Evolutionary conservation across 2,113 vertebrate species (phyloP), one percentile per base, ranked within the genome.

Genomic region (Sinocyclocheilus anophthalmus): DNA sequence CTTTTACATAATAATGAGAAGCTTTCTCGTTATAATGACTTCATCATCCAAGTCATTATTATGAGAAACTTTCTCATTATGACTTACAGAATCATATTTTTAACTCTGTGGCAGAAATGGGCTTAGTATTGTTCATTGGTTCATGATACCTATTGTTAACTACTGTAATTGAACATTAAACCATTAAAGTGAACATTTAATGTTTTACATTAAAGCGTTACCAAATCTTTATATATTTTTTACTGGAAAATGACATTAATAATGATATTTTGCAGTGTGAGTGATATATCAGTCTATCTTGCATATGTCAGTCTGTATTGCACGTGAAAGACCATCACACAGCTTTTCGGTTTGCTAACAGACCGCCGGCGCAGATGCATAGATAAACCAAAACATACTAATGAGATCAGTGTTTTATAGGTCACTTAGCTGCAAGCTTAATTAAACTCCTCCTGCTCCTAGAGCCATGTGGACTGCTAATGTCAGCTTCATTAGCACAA

Each of bases 301-400:
- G 70, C 20, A 24, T 75, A 22, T 18, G 24, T 48, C 39, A 45
- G 22, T 26, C 42, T 50, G n/a, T 50, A 20, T 57, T 78, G 76
- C 76, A n/a, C 70, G 37, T 33, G 20, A 78, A 24, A 78, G 22
- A 73, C 14, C 8, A 30, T 57, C 48, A 55, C 50, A 33, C 16
- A 37, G 76, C 48, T 78, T 30, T 77, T 85, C 13, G 5, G 75
- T 67, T 76, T 78, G 50, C 45, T 13, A 85, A 63, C 59, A 85
- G 73, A 85, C 59, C 61, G 20, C 48, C 14, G 75, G 59, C 24
- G 7, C 84, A 85, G 84, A 76, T 85, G 84, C 84, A 61, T 75
- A 84, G 83, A 85, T 65, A 69, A 85, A 78, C 84, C 76, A 55
- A 78, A 78, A 78, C 76, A 78, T 53, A 63, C 75, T 37, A 78